A percentile compares a stretch with the other conserved stretches of the same genome.
These are phyloP conservation scores for Apodemia mormo DNA, from an alignment of 2,888 invertebrate species.

Conservation along the genomic window DNA sequence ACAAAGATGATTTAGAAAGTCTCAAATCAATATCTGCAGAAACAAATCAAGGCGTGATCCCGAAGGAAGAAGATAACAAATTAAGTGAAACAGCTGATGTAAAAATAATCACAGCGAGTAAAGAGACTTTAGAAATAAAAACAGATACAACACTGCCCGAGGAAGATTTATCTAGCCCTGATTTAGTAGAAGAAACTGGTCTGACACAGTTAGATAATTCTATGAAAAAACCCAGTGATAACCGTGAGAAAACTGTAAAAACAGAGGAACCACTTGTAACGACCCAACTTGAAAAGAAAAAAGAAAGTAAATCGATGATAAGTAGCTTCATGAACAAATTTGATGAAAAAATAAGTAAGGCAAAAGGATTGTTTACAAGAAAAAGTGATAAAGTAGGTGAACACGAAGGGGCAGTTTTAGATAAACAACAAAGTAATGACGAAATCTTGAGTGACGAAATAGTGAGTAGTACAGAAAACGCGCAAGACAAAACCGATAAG, in stretches of 20 bases:
- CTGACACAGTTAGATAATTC: background rate
- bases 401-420: conserved; percentile 22
- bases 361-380: conserved; percentile 49
- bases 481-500: too few species aligned
- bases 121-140: conserved; percentile 21
- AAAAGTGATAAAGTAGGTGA: conserved; percentile 38
- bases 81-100: background rate
- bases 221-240: background rate
- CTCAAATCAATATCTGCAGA: background rate
- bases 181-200: conserved; percentile 1
- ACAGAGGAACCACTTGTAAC: background rate
- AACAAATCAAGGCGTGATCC: too few species aligned
- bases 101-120: background rate
- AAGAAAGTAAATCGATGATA: conserved; percentile 44
- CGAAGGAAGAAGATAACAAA: background rate
- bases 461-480: too few species aligned
- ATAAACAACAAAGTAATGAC: background rate
- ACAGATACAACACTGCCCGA: conserved; percentile 37
- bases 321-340: conserved; percentile 50
- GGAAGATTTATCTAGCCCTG: conserved; percentile 41
- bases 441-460: background rate
- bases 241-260: conserved; percentile 42
- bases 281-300: conserved; percentile 39
- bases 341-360: conserved; percentile 50
- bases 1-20: background rate